Evolutionary conservation across 2,797 vertebrate species (phyloP).

Genomic region (Poecilia gillii): DNA sequence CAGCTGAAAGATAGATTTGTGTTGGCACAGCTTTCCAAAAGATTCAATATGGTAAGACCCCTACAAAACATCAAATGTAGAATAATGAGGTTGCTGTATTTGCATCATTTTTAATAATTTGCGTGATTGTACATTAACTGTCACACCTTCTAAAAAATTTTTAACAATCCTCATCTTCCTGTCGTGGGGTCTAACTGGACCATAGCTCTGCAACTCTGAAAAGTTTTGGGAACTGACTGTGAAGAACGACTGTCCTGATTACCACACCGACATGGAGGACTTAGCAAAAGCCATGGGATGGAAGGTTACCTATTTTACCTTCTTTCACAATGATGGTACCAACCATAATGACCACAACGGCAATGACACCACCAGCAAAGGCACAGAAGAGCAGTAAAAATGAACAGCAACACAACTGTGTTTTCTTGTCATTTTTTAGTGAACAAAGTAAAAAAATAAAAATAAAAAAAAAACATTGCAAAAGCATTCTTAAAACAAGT

Average conservation of each 20-base stretch:
- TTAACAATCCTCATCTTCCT: neutral
- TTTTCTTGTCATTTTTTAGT: neutral
- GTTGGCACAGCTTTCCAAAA: constrained; percentile 79
- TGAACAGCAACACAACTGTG: neutral
- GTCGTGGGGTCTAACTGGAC: constrained; percentile 30
- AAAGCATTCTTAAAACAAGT: neutral
- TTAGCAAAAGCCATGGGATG: constrained; percentile 74
- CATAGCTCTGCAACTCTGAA: constrained; percentile 77
- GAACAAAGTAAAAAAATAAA: neutral
- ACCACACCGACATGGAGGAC: constrained; percentile 75
- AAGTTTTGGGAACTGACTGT: constrained; percentile 79
- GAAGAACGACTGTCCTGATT: constrained; percentile 49
- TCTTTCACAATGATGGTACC: constrained; percentile 35
- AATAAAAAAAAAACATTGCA: neutral
- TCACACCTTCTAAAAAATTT: neutral
- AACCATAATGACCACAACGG: neutral
- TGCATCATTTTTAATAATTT: constrained; percentile 10
- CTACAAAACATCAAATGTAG: neutral
- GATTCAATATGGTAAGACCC: constrained; percentile 77
- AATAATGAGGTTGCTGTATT: neutral
- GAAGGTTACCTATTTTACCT: constrained; percentile 77
- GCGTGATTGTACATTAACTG: neutral
- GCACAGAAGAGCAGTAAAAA: constrained; percentile 6
- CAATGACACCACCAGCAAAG: neutral
- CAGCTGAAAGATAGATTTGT: constrained; percentile 77